Conservation (phyloP, 2,113 vertebrate genomes). For the Albula glossodonta region DNA sequence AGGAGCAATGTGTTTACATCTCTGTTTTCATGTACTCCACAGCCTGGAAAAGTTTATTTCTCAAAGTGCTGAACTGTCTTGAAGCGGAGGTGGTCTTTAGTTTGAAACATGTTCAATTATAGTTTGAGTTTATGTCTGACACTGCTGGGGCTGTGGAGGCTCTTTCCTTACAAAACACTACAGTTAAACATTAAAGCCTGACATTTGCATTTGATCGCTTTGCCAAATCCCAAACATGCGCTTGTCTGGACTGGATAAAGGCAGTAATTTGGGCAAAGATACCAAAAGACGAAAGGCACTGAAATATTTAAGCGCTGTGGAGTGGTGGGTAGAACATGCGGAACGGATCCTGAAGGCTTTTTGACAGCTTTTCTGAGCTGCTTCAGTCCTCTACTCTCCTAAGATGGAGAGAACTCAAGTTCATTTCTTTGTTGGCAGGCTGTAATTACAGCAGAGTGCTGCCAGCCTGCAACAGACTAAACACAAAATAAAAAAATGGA, state of each 20-base stretch:
- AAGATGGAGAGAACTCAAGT: constrained; percentile 25
- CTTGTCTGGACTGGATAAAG: not conserved
- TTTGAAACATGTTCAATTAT: not conserved
- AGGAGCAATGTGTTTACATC: not conserved
- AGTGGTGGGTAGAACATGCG: not conserved
- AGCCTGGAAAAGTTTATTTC: not conserved
- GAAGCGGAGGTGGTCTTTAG: not conserved
- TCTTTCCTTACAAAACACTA: not conserved
- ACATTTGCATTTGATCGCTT: not conserved
- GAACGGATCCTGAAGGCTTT: not conserved
- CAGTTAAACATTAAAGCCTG: not conserved
- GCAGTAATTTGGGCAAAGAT: constrained; percentile 1
- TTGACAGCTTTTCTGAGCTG: constrained; percentile 20
- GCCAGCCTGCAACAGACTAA: constrained; percentile 27
- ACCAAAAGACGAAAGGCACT: not conserved
- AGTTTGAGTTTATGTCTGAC: not conserved
- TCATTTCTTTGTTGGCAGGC: constrained; percentile 15
- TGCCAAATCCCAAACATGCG: not conserved
- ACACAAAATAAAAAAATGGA: not conserved
- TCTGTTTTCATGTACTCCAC: not conserved
- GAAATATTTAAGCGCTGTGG: not conserved
- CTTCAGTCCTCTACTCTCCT: constrained; percentile 5
- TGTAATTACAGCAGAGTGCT: constrained; percentile 38
- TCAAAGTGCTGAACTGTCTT: not conserved
- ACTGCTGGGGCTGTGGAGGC: not conserved